Percentiles rank a stretch among this genome's conserved stretches.
These are phyloP conservation scores for Lindbergichthys nudifrons DNA, from an alignment of 2,797 vertebrate species.

Conservation along the genomic window DNA sequence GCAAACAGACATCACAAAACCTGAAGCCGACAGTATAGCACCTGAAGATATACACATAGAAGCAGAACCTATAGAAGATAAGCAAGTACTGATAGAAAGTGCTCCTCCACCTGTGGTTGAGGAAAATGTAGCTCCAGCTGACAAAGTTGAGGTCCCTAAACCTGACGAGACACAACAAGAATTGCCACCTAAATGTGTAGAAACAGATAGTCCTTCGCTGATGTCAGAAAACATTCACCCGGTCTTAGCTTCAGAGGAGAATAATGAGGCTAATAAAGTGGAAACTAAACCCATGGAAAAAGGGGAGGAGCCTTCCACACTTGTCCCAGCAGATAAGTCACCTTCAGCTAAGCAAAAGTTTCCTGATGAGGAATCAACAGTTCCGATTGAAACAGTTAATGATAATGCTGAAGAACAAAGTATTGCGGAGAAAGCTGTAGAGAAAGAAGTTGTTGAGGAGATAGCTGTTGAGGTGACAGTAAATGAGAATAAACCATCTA, in stretches of 20 bases:
- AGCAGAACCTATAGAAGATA: constrained; percentile 32
- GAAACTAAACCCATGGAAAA: constrained; percentile 36
- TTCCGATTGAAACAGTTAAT: constrained; percentile 31
- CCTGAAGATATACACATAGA: constrained; percentile 42
- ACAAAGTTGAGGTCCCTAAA: constrained; percentile 29
- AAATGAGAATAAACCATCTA: constrained; percentile 33
- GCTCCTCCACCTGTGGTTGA: not conserved
- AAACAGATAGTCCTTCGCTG: constrained; percentile 8
- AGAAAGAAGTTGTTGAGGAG: constrained; percentile 10
- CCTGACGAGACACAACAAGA: constrained; percentile 14
- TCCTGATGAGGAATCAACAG: constrained; percentile 27
- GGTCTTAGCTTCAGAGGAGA: constrained; percentile 24
- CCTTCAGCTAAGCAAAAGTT: constrained; percentile 8
- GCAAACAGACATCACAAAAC: constrained; percentile 12
- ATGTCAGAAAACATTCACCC: constrained; percentile 23
- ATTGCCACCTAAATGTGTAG: constrained; percentile 3
- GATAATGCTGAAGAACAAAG: constrained; percentile 1
- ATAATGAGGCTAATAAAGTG: constrained; percentile 17
- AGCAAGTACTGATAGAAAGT: not conserved
- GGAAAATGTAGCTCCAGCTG: constrained; percentile 12
- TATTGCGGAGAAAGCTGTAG: constrained; percentile 11
- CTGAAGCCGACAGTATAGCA: constrained; percentile 12
- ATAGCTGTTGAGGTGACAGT: constrained; percentile 6
- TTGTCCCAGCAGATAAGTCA: constrained; percentile 1
- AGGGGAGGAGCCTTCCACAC: not conserved